These are phyloP conservation scores for Stigmatopora nigra DNA, from an alignment of 2,113 vertebrate genomes.

Conservation along the genomic window DNA sequence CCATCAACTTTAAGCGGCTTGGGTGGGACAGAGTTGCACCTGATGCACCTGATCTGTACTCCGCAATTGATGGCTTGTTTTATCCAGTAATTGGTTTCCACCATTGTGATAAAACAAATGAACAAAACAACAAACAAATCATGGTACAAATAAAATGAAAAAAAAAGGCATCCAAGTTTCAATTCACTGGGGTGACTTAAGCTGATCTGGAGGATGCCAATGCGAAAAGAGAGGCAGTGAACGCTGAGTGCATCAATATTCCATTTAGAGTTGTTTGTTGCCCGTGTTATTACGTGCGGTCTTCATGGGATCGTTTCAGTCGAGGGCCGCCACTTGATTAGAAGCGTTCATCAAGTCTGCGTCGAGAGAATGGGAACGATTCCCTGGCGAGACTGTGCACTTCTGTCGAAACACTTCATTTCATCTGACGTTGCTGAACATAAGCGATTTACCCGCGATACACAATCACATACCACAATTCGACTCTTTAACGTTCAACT, in stretches of 20 bases:
- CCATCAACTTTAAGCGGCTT: constrained; percentile 15
- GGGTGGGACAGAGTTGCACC: constrained; percentile 2
- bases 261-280: constrained; percentile 50
- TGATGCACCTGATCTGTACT: constrained; percentile 37
- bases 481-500: constrained; percentile 24
- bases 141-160: not conserved
- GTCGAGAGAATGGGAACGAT: constrained; percentile 37
- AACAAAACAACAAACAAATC: not conserved
- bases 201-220: constrained; percentile 13
- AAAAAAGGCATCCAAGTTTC: not conserved
- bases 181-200: not conserved
- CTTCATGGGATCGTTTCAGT: constrained; percentile 43
- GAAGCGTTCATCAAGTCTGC: constrained; percentile 58
- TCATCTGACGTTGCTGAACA: constrained; percentile 29
- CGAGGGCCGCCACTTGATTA: constrained; percentile 60
- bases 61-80: constrained; percentile 33
- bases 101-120: constrained; percentile 1
- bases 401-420: constrained; percentile 54
- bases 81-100: constrained; percentile 20
- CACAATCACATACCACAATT: too few species aligned
- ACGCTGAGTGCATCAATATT: constrained; percentile 43
- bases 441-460: too few species aligned
- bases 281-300: constrained; percentile 51
- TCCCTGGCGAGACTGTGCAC: constrained; percentile 36
- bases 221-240: constrained; percentile 5